These are phyloP conservation scores for Upupa epops DNA, from an alignment of 2,113 vertebrate genomes.

Conservation along the genomic window DNA sequence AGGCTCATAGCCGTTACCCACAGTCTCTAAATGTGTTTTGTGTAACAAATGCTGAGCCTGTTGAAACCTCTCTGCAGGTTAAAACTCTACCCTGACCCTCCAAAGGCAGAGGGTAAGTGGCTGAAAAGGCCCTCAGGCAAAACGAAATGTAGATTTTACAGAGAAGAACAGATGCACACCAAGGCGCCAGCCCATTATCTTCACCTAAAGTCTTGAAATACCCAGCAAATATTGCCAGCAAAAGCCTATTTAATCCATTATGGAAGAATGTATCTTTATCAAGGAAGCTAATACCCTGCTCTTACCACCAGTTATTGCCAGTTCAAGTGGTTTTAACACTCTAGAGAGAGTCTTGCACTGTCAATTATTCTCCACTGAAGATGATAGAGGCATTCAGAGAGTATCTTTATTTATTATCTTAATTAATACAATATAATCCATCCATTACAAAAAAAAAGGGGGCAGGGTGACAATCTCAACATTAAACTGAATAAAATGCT, in stretches of 20 bases:
- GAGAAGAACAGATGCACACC: not conserved
- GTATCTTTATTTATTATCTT: not conserved
- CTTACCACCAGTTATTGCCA: not conserved
- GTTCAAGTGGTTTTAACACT: not conserved
- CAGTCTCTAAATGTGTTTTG: not conserved
- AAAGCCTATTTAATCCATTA: not conserved
- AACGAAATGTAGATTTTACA: not conserved
- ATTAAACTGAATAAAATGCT: not conserved
- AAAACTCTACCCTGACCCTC: not conserved
- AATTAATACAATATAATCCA: not conserved
- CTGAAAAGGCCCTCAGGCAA: not conserved
- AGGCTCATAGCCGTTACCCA: not conserved
- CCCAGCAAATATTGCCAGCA: not conserved
- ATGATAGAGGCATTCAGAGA: not conserved
- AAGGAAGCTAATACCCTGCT: not conserved
- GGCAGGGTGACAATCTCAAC: not conserved
- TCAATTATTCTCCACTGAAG: not conserved
- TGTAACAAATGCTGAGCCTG: not conserved
- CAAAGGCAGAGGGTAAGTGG: not conserved
- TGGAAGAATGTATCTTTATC: not conserved
- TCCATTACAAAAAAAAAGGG: not conserved
- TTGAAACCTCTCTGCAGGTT: not conserved
- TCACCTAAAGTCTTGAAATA: not conserved
- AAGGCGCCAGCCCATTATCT: not conserved
- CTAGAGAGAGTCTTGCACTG: not conserved